Evolutionary conservation across 2,797 vertebrate species (phyloP), one percentile per base, ranked within the genome.

Genomic region (Ciconia nigra): DNA sequence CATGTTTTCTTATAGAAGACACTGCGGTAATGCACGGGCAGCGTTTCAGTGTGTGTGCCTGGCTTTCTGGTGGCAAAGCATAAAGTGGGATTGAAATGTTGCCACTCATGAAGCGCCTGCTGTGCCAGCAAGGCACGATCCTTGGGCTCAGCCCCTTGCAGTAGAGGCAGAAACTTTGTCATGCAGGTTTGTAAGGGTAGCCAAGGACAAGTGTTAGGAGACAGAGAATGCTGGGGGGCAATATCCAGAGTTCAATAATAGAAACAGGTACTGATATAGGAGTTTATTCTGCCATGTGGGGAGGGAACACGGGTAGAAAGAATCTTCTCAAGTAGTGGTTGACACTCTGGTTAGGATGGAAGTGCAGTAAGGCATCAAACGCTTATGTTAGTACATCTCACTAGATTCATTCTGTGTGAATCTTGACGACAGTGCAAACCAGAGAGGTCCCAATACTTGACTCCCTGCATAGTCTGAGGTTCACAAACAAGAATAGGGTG

Each of bases 1-100:
- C 97, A 98, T 95, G 92, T 94, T 96, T 90, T 96, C 93, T 96
- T 96, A 93, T 57, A 93, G 94, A 96, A 94, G 95, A 97, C 96
- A 96, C 90, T 91, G 87, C 35, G 46, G 96, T 83, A 81, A 61
- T 44, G 90, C 93, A 88, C 6, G 41, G 93, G 94, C 87, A 96
- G 91, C n/a, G 0, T 90, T 94, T 90, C 92, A 62, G 85, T 20
- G 69, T 24, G 77, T 76, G 66, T 41, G 81, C 94, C 82, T 89
- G 76, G 46, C 66, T 71, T 96, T 88, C 83, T 91, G 95, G 80
- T 94, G 93, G 96, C 80, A 58, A 84, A 91, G 93, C 93, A 92
- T 73, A 63, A 91, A 91, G 61, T 92, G 69, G 90, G 58, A 77
- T 89, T 94, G 95, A 95, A 94, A 89, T 13, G 59, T 28, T 81